Conservation (phyloP, 2,113 vertebrate species). For the Mus musculus region DNA sequence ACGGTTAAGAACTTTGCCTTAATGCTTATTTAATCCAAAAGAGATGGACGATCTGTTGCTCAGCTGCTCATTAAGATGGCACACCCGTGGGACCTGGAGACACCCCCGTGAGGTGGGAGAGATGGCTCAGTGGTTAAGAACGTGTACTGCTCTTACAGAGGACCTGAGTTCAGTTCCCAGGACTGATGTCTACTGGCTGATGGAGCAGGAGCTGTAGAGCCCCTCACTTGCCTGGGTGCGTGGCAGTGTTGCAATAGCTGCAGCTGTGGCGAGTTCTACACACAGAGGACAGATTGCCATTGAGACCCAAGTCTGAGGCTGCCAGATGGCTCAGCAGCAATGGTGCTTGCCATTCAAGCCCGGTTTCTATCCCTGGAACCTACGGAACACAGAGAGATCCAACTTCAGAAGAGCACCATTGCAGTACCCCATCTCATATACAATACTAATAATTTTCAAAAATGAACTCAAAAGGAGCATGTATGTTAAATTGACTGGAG, state of each 20-base stretch:
- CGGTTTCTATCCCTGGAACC: background rate
- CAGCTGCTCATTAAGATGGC: background rate
- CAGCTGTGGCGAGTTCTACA: background rate
- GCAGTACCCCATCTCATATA: background rate
- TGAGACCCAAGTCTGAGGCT: background rate
- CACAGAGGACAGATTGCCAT: background rate
- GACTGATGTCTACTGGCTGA: background rate
- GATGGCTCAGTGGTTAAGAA: background rate
- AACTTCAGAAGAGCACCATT: background rate
- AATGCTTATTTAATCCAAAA: background rate
- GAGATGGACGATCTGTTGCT: background rate
- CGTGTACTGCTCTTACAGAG: too few species aligned
- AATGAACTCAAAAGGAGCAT: background rate
- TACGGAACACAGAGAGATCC: background rate
- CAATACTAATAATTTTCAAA: background rate
- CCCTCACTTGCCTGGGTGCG: background rate
- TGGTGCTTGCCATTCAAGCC: background rate
- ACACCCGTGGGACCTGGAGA: too few species aligned
- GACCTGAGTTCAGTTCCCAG: background rate
- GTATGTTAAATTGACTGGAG: background rate
- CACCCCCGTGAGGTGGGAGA: background rate
- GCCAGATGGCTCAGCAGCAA: background rate
- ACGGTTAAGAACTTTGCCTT: background rate
- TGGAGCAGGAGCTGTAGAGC: background rate
- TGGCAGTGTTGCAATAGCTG: background rate